Evolutionary conservation across 2,888 invertebrate genomes (phyloP), one percentile per base, ranked within the genome.

Genomic region (Latrodectus elegans): DNA sequence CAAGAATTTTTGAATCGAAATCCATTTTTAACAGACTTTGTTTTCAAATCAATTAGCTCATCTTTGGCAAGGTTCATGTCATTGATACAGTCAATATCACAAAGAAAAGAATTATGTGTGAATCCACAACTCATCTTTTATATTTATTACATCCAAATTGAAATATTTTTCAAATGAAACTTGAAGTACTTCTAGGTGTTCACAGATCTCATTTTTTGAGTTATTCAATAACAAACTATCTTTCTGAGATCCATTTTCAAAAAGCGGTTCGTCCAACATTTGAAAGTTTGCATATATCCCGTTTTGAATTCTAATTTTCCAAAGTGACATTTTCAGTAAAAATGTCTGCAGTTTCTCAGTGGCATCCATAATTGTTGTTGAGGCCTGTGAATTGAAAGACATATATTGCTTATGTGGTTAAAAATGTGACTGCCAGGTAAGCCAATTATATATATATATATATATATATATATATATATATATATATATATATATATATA

Each of bases 231-330:
- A 71, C 79, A 79, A 81, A 75, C 70, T 75, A 83, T 68, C 75
- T 75, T 75, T 53, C 55, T 70, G 60, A 75, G 70, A 83, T 75
- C 60, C 82, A 70, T 75, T 83, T 83, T 83, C 75, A 83, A 70
- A 75, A 75, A 68, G 75, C 75, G 49, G 60, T 83, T 83, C 70
- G 68, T 83, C 82, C 75, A 83, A 75, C 82, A 83, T 83, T 83
- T 83, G 75, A 83, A 75, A 83, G 82, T 83, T 83, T 83, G 75
- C 82, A 75, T 76, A 83, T 83, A 83, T 83, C 82, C 75, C 82
- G 76, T 75, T 75, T 83, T 75, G 70, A 83, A 75, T 83, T 83
- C 68, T 83, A 83, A 75, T 83, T 83, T 83, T 83, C 75, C 82
- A 83, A 70, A 83, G 75, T 70, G 75, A 75, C 75, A 83, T 70